These are phyloP conservation scores for Otocyon megalotis DNA, from an alignment of 2,113 vertebrate genomes.

Conservation along the genomic window DNA sequence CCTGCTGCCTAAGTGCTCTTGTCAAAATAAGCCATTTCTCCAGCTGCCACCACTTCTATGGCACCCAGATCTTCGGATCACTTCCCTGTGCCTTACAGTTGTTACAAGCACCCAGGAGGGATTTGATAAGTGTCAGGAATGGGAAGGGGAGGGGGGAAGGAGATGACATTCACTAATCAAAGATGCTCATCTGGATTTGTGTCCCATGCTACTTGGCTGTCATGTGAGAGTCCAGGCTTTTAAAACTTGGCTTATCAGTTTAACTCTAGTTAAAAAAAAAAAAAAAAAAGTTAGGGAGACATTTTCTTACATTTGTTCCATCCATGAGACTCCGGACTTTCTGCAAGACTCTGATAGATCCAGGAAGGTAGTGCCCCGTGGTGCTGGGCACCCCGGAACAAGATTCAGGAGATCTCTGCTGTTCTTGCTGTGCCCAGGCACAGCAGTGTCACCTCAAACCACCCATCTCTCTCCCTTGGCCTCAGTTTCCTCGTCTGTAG, in stretches of 20 bases:
- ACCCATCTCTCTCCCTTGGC: background rate
- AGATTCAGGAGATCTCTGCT: background rate
- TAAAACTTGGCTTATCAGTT: background rate
- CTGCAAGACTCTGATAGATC: background rate
- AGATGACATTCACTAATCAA: background rate
- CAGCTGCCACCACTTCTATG: background rate
- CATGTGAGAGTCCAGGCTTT: background rate
- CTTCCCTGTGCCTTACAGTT: background rate
- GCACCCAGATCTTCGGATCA: background rate
- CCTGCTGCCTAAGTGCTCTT: background rate
- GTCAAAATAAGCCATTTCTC: constrained; percentile 35
- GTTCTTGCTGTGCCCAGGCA: background rate
- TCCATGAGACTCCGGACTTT: background rate
- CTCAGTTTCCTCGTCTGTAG: background rate
- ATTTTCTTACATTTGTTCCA: background rate
- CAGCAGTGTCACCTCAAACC: background rate
- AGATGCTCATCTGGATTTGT: background rate
- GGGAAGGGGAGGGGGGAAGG: background rate
- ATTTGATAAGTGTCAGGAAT: background rate
- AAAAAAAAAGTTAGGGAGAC: background rate
- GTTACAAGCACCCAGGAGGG: background rate
- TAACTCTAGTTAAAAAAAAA: background rate
- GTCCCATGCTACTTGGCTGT: background rate
- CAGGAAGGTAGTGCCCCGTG: background rate
- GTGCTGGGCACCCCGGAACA: background rate